Percentiles rank a stretch among this genome's conserved stretches.
These are phyloP conservation scores for Lepidocyrtoides sp. DNA, from an alignment of 2,888 invertebrate species.

Conservation along the genomic window DNA sequence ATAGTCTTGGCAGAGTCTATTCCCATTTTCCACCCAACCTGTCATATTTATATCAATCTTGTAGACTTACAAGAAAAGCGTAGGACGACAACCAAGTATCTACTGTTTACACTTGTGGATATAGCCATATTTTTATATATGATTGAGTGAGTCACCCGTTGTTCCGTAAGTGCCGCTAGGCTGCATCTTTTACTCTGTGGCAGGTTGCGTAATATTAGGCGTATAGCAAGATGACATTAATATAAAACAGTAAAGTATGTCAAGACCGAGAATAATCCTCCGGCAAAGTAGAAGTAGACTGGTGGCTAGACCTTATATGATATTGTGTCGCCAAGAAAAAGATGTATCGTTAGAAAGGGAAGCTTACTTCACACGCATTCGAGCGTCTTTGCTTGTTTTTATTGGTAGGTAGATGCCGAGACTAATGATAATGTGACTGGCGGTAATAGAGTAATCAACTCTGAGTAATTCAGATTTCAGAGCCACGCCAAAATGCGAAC, in stretches of 20 bases:
- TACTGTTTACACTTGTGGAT: background rate
- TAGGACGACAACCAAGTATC: constrained; percentile 2
- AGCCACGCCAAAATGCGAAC: constrained; percentile 35
- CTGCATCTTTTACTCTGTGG: background rate
- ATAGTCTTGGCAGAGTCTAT: too few species aligned
- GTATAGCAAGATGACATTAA: constrained; percentile 25
- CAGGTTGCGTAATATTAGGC: background rate
- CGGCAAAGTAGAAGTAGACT: background rate
- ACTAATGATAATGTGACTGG: constrained; percentile 51
- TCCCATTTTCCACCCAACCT: background rate
- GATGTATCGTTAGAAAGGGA: too few species aligned
- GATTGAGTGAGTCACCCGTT: constrained; percentile 24
- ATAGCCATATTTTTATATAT: background rate
- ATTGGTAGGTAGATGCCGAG: background rate
- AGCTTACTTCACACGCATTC: too few species aligned
- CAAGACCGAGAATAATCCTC: constrained; percentile 22
- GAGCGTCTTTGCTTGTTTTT: too few species aligned
- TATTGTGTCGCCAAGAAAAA: too few species aligned
- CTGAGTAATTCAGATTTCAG: constrained; percentile 51
- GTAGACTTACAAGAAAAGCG: background rate
- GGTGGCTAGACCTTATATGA: too few species aligned
- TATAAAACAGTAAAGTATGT: constrained; percentile 48
- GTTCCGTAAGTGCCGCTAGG: too few species aligned
- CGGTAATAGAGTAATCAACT: constrained; percentile 66
- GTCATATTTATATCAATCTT: background rate